phyloP scores from a whole-genome alignment of 2,113 vertebrate genomes.

The Mesocricetus auratus region DNA sequence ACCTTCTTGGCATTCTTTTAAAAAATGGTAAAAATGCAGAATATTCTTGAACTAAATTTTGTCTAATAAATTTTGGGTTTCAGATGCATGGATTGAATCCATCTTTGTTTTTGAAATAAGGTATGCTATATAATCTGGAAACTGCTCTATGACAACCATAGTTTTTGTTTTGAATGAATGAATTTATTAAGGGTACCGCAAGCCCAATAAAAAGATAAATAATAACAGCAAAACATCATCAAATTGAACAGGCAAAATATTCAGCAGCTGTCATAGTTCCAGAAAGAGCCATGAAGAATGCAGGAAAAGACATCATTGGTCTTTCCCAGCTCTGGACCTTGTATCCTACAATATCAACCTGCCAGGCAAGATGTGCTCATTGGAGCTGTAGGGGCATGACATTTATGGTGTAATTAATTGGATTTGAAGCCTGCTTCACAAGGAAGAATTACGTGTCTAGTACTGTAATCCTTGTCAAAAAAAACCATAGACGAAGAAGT shows the following conservation, averaged over 20 bases:
- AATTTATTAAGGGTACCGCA: neutral
- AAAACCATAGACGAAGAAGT: too few relatives aligned
- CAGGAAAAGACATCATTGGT: neutral
- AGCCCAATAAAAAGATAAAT: neutral
- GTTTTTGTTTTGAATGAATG: neutral
- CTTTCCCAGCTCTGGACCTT: neutral
- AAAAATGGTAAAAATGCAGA: slow-evolving; percentile 50
- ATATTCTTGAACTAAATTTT: neutral
- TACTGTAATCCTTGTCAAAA: neutral
- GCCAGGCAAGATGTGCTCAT: neutral
- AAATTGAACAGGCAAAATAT: neutral
- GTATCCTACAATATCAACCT: neutral
- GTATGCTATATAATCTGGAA: neutral
- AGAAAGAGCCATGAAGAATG: neutral
- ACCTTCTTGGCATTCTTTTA: neutral
- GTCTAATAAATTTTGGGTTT: slow-evolving; percentile 20
- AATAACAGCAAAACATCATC: neutral
- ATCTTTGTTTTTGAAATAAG: neutral
- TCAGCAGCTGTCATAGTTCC: neutral
- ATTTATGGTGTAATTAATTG: too few relatives aligned
- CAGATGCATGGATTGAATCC: neutral
- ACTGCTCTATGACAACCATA: neutral
- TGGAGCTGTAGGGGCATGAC: neutral
- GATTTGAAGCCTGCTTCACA: neutral
- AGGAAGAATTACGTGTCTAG: neutral